Evolutionary conservation across 2,113 vertebrate species (phyloP).

Genomic region (Stomatorhinus ivindoensis): DNA sequence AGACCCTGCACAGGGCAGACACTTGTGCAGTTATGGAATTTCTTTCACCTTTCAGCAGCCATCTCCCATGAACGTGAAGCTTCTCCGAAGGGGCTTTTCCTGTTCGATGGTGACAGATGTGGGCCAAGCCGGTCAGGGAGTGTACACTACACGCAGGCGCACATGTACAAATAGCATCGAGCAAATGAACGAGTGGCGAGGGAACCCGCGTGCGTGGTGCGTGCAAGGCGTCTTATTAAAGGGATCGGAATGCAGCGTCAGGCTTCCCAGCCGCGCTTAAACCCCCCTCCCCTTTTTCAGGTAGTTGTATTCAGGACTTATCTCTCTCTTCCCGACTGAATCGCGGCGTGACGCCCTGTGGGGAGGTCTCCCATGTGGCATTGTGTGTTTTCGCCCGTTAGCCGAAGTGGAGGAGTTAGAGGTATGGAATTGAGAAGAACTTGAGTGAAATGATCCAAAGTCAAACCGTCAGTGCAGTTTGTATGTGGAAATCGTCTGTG

Average conservation of each 20-base stretch:
- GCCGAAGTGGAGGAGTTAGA: not conserved
- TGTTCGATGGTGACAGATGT: not conserved
- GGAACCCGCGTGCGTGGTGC: not conserved
- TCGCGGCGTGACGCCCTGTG: not conserved
- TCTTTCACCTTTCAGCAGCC: not conserved
- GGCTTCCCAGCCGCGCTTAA: not conserved
- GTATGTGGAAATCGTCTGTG: not conserved
- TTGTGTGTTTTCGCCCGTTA: not conserved
- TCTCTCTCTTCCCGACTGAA: not conserved
- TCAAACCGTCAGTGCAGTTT: conserved; percentile 37
- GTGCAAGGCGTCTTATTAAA: not conserved
- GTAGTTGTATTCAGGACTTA: not conserved
- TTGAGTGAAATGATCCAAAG: conserved; percentile 42
- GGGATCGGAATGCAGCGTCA: not conserved
- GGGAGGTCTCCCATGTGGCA: not conserved
- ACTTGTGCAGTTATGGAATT: not conserved
- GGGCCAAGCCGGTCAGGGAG: not conserved
- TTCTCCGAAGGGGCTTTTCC: not conserved
- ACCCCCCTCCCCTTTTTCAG: not conserved
- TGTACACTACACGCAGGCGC: not conserved
- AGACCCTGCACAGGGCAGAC: not conserved
- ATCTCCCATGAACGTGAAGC: not conserved
- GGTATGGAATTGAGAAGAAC: conserved; percentile 23
- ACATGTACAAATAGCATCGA: not conserved
- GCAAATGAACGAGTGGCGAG: not conserved